Conservation (phyloP, 2,113 vertebrate species). For the Charina bottae region DNA sequence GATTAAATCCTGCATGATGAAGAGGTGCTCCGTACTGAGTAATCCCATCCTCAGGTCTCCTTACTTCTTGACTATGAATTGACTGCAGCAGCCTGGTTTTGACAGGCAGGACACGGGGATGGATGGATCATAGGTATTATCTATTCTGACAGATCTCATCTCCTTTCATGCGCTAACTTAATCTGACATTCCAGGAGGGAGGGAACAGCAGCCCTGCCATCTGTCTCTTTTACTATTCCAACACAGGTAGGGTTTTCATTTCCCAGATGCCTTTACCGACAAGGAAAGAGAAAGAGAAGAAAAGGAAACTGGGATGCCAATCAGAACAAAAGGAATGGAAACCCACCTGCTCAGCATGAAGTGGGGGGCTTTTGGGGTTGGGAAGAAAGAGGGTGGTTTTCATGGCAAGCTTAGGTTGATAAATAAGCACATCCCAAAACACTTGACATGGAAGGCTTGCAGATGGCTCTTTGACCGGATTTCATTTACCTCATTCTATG, state of each 20-base stretch:
- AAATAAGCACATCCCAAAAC: rapidly evolving
- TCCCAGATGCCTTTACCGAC: not conserved
- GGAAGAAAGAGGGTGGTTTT: not conserved
- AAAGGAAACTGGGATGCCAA: not conserved
- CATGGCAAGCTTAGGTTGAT: not conserved
- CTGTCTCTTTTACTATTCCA: constrained; percentile 12
- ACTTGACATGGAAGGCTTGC: not conserved
- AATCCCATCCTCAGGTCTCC: too few species aligned
- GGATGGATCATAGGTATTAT: not conserved
- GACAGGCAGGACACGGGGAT: not conserved
- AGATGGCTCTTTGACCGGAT: rapidly evolving
- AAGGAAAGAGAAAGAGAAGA: not conserved
- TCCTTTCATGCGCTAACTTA: constrained; percentile 1
- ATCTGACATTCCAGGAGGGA: not conserved
- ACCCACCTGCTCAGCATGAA: not conserved
- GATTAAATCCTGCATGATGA: not conserved
- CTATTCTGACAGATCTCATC: constrained; percentile 15
- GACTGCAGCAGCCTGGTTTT: not conserved
- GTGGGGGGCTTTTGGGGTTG: not conserved
- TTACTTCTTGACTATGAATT: not conserved
- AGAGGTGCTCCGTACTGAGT: too few species aligned
- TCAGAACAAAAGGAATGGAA: not conserved
- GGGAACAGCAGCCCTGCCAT: not conserved
- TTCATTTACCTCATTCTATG: not conserved
- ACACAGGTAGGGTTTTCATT: not conserved